phyloP scores from a whole-genome alignment of 2,113 vertebrate species.

The Orcinus orca region DNA sequence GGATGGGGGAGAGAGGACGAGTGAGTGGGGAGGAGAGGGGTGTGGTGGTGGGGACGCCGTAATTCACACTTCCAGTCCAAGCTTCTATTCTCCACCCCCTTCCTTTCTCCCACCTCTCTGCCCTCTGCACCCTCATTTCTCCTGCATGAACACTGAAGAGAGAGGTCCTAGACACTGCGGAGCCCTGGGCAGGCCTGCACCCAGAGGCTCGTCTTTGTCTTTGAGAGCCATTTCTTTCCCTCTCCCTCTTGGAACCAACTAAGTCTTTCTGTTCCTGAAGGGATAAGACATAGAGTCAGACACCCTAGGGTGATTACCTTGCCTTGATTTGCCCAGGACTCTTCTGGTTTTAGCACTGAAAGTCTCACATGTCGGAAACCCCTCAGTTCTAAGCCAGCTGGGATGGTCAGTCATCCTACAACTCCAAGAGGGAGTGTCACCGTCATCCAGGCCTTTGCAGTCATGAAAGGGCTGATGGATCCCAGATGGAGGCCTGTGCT shows the following conservation, averaged over 20 bases:
- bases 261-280: not conserved
- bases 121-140: not conserved
- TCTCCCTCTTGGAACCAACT: not conserved
- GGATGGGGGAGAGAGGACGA: not conserved
- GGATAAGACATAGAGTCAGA: not conserved
- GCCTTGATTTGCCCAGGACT: not conserved
- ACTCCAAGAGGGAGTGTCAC: not conserved
- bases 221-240: not conserved
- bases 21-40: not conserved
- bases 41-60: no score
- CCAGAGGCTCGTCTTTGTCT: not conserved
- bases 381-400: not conserved
- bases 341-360: not conserved
- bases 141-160: not conserved
- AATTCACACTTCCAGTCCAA: not conserved
- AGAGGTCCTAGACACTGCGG: not conserved
- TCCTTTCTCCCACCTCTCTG: not conserved
- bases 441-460: rapidly evolving
- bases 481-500: not conserved
- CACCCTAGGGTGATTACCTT: not conserved
- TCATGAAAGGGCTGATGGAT: not conserved
- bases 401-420: rapidly evolving
- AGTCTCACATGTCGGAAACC: not conserved
- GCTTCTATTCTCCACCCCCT: not conserved
- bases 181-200: not conserved